These are phyloP conservation scores for Bibio marci DNA, from an alignment of 2,888 invertebrate genomes.

Conservation along the genomic window DNA sequence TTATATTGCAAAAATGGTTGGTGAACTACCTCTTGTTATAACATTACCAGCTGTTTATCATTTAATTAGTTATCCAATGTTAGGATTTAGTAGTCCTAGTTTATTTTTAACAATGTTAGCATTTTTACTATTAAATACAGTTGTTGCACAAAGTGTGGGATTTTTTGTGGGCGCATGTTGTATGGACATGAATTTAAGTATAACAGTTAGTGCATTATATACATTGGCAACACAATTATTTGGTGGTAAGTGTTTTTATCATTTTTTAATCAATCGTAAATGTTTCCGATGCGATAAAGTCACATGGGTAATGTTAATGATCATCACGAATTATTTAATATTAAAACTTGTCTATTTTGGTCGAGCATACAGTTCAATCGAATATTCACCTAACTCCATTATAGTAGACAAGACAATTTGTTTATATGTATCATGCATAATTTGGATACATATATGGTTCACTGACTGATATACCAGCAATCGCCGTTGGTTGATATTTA, in stretches of 20 bases:
- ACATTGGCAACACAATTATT: conserved; percentile 60
- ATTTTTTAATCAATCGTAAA: neutral
- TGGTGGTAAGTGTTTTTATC: conserved; percentile 29
- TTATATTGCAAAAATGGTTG: conserved; percentile 66
- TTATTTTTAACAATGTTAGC: conserved; percentile 51
- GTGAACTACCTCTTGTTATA: conserved; percentile 57
- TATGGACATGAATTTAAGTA: conserved; percentile 59
- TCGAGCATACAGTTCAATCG: too few species aligned
- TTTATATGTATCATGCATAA: too few species aligned
- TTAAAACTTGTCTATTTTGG: too few species aligned
- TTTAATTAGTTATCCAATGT: conserved; percentile 58
- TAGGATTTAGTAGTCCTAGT: conserved; percentile 38
- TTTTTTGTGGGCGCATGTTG: conserved; percentile 64
- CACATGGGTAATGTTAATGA: too few species aligned
- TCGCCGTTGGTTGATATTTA: too few species aligned
- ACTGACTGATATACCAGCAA: too few species aligned
- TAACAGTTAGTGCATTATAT: conserved; percentile 59
- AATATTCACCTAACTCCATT: too few species aligned
- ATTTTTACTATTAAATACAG: conserved; percentile 50
- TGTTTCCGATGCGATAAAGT: too few species aligned
- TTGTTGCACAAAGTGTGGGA: conserved; percentile 62
- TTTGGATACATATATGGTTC: too few species aligned
- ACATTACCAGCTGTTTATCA: conserved; percentile 60
- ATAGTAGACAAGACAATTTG: too few species aligned
- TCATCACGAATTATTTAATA: too few species aligned